These are phyloP conservation scores for Chrysotoxum bicinctum DNA, from an alignment of 2,888 invertebrate genomes.

Conservation along the genomic window DNA sequence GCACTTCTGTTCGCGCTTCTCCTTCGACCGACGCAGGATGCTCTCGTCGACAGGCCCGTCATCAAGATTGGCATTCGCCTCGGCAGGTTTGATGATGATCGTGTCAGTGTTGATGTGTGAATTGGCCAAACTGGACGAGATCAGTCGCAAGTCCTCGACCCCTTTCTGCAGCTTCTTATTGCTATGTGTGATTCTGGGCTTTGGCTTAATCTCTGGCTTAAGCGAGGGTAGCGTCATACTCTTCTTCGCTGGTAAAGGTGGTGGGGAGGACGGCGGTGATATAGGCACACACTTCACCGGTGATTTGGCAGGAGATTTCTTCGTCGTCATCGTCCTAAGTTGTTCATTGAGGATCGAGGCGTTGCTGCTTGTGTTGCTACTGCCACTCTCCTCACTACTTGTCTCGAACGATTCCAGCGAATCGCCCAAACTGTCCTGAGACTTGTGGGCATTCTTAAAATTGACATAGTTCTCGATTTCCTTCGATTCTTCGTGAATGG, in stretches of 20 bases:
- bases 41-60: constrained; percentile 79
- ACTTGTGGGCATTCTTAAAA: constrained; percentile 88
- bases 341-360: constrained; percentile 70
- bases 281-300: constrained; percentile 29
- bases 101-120: constrained; percentile 79
- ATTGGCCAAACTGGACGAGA: constrained; percentile 66
- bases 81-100: constrained; percentile 79
- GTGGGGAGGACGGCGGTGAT: constrained; percentile 75
- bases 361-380: constrained; percentile 76
- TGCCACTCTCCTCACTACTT: constrained; percentile 81
- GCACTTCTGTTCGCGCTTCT: constrained; percentile 79
- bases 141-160: constrained; percentile 80
- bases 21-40: constrained; percentile 80
- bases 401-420: constrained; percentile 81
- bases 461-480: constrained; percentile 90
- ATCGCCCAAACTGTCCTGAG: constrained; percentile 84
- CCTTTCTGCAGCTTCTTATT: constrained; percentile 80
- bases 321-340: constrained; percentile 23
- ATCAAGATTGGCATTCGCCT: constrained; percentile 80
- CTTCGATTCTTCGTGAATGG: constrained; percentile 91
- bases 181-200: constrained; percentile 78
- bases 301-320: constrained; percentile 45
- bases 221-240: constrained; percentile 80
- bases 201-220: constrained; percentile 84
- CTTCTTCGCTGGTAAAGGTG: constrained; percentile 81